These are phyloP conservation scores for Botrylloides violaceus DNA, from an alignment of 23 tunicate species.

Conservation along the genomic window DNA sequence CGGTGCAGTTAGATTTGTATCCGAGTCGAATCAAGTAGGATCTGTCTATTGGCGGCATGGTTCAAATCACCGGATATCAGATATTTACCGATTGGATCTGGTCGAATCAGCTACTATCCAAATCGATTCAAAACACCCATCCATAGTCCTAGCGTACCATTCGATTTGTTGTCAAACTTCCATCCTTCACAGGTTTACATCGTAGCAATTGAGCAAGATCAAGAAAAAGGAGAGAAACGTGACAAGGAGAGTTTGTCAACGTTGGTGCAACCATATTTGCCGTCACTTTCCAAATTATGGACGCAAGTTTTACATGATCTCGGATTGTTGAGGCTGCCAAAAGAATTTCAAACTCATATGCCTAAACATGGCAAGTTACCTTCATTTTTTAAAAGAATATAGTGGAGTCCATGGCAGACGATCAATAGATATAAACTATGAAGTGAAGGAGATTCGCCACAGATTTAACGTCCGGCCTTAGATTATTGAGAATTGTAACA, in stretches of 20 bases:
- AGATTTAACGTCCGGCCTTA: no score
- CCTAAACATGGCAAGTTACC: constrained; percentile 48
- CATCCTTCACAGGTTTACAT: constrained; percentile 52
- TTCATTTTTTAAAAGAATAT: background rate
- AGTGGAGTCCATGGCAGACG: no score
- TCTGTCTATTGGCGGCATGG: no score
- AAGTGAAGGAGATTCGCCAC: no score
- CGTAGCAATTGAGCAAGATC: constrained; percentile 17
- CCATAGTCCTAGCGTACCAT: background rate
- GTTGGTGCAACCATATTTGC: constrained; percentile 71
- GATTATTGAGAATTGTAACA: no score
- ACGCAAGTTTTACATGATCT: constrained; percentile 55
- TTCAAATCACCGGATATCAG: no score
- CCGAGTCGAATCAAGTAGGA: no score
- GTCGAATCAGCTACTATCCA: no score
- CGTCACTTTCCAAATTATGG: constrained; percentile 53
- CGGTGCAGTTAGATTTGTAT: no score
- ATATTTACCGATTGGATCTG: no score
- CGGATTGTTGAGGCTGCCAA: constrained; percentile 65
- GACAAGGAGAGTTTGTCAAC: constrained; percentile 32
- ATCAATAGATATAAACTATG: no score
- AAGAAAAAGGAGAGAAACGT: background rate
- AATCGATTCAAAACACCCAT: background rate
- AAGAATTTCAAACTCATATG: constrained; percentile 39
- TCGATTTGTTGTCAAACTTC: background rate